A percentile compares a stretch with the other conserved stretches of the same genome.
phyloP scores from a whole-genome alignment of 2,113 vertebrate species.

The Vimba vimba region DNA sequence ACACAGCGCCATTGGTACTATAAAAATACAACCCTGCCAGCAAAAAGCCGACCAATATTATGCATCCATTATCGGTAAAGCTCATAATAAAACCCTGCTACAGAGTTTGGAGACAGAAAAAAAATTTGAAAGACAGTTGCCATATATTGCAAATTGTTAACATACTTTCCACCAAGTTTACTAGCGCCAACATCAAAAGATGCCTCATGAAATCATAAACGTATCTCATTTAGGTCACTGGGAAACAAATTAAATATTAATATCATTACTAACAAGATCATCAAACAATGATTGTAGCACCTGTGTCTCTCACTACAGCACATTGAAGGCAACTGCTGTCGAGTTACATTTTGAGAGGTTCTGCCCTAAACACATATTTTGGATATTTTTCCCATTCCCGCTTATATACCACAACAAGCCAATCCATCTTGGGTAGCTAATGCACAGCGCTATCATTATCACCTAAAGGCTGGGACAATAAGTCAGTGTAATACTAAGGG shows the following conservation, averaged over 20 bases:
- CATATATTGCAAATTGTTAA: neutral
- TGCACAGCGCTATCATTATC: constrained; percentile 26
- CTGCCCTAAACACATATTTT: neutral
- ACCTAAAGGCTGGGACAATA: constrained; percentile 26
- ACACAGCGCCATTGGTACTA: constrained; percentile 17
- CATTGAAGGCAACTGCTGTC: neutral
- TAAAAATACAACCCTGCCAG: constrained; percentile 32
- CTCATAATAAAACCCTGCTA: neutral
- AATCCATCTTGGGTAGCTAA: neutral
- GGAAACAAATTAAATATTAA: constrained; percentile 22
- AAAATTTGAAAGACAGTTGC: neutral
- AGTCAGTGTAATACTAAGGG: constrained; percentile 18
- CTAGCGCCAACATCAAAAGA: neutral
- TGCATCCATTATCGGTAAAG: constrained; percentile 19
- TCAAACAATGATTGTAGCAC: constrained; percentile 11
- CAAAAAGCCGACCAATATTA: constrained; percentile 22
- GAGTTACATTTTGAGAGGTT: neutral
- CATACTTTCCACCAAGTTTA: neutral
- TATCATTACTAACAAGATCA: constrained; percentile 3
- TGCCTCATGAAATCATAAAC: constrained; percentile 30
- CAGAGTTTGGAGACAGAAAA: neutral
- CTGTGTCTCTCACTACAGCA: neutral
- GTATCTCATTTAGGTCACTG: constrained; percentile 13
- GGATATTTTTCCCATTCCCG: neutral
- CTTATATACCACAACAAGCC: neutral